These are phyloP conservation scores for Bolborhynchus lineola DNA, from an alignment of 2,113 vertebrate genomes.

Conservation along the genomic window DNA sequence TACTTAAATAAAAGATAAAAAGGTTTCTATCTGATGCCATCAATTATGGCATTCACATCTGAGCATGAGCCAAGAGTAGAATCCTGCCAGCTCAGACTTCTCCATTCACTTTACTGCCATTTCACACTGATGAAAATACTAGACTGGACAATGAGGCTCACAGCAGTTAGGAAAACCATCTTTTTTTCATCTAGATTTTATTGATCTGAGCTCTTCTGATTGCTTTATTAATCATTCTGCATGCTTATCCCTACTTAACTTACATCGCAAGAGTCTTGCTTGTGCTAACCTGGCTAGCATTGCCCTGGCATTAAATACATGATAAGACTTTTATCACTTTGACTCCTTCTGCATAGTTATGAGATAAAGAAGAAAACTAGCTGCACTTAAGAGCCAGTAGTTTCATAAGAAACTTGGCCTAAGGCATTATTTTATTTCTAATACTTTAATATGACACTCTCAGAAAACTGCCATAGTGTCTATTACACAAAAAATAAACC, in stretches of 20 bases:
- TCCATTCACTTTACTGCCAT: not conserved
- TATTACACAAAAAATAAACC: not conserved
- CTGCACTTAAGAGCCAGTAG: not conserved
- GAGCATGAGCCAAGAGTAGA: not conserved
- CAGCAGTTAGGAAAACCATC: not conserved
- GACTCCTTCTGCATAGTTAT: not conserved
- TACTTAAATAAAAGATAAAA: not conserved
- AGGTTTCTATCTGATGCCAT: not conserved
- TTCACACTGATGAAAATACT: not conserved
- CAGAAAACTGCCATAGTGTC: not conserved
- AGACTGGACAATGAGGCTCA: not conserved
- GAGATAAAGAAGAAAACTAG: not conserved
- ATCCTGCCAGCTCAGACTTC: not conserved
- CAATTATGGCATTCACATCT: not conserved
- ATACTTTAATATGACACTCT: not conserved
- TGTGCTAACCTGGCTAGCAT: not conserved
- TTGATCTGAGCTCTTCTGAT: not conserved
- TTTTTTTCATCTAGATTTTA: not conserved
- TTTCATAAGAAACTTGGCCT: not conserved
- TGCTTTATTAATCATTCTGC: not conserved
- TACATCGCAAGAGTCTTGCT: not conserved
- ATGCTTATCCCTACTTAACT: not conserved
- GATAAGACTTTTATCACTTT: not conserved
- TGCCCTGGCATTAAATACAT: not conserved
- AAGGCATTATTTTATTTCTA: not conserved